Evolutionary conservation across 92 coral and sea anemone genomes (phyloP).

Genomic region (Meandrina meandrites): DNA sequence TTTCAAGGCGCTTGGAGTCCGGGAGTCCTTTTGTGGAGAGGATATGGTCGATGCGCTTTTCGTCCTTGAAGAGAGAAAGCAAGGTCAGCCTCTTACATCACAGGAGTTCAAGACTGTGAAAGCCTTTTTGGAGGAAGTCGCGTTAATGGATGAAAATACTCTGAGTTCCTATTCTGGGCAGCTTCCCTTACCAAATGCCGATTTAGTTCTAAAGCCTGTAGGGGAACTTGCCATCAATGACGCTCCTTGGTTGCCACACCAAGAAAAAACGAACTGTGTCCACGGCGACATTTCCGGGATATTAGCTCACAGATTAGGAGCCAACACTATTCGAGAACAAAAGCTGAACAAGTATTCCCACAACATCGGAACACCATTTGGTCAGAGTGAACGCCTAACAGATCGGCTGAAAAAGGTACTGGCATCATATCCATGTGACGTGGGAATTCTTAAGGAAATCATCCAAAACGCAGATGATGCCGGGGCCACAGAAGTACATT

Average conservation of each 20-base stretch:
- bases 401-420: slow-evolving; percentile 75
- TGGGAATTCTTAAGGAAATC: slow-evolving; percentile 91
- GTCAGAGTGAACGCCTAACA: slow-evolving; percentile 90
- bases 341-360: slow-evolving; percentile 79
- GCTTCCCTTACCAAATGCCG: slow-evolving; percentile 84
- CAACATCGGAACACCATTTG: slow-evolving; percentile 82
- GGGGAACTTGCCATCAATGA: slow-evolving; percentile 86
- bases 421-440: slow-evolving; percentile 88
- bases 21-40: slow-evolving; percentile 68
- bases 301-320: slow-evolving; percentile 88
- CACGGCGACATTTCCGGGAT: slow-evolving; percentile 80
- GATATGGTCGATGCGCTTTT: slow-evolving; percentile 83
- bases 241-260: slow-evolving; percentile 83
- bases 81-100: slow-evolving; percentile 64
- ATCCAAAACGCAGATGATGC: slow-evolving; percentile 97
- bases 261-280: slow-evolving; percentile 61
- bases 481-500: slow-evolving; percentile 88
- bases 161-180: slow-evolving; percentile 63
- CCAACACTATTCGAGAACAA: slow-evolving; percentile 69
- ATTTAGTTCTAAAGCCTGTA: slow-evolving; percentile 65
- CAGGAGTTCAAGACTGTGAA: slow-evolving; percentile 83
- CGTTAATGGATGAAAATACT: slow-evolving; percentile 54
- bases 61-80: slow-evolving; percentile 72
- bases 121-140: slow-evolving; percentile 76
- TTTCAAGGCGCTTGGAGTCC: slow-evolving; percentile 76